Percentiles rank a stretch among this genome's conserved stretches.
phyloP scores from a whole-genome alignment of 2,113 vertebrate species.

The Columbina picui region DNA sequence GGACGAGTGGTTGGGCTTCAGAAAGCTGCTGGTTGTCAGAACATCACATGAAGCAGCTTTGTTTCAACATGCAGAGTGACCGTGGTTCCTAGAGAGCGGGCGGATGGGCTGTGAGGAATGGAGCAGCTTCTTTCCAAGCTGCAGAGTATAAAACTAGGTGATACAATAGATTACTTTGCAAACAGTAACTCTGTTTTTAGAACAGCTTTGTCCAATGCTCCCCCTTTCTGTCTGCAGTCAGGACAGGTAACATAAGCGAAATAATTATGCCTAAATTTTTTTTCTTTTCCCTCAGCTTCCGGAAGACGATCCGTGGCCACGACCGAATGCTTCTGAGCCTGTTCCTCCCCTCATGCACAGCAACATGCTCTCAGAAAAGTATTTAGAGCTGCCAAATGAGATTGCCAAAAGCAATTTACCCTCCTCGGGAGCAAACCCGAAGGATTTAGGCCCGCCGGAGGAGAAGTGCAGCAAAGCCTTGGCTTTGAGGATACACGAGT shows the following conservation, averaged over 20 bases:
- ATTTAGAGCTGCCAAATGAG: constrained; percentile 68
- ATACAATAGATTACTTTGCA: neutral
- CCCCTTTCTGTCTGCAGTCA: neutral
- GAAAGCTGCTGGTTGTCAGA: neutral
- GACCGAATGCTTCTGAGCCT: constrained; percentile 71
- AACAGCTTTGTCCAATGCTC: neutral
- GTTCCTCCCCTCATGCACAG: constrained; percentile 75
- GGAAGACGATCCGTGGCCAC: constrained; percentile 80
- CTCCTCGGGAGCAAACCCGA: constrained; percentile 6
- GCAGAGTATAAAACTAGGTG: neutral
- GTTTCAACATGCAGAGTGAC: neutral
- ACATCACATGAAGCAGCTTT: rapidly evolving
- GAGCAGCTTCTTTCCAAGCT: neutral
- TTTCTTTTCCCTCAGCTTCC: constrained; percentile 57
- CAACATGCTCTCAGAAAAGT: constrained; percentile 69
- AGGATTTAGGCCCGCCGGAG: constrained; percentile 62
- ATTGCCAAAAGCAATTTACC: constrained; percentile 61
- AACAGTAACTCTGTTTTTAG: neutral
- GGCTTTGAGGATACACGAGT: constrained; percentile 73
- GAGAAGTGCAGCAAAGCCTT: constrained; percentile 71
- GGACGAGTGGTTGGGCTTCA: neutral
- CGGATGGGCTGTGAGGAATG: neutral
- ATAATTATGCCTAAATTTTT: neutral
- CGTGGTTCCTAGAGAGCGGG: rapidly evolving
- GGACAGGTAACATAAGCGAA: neutral